Base-by-base conservation (phyloP, 2,113 vertebrate species). In the Eidolon helvum region DNA sequence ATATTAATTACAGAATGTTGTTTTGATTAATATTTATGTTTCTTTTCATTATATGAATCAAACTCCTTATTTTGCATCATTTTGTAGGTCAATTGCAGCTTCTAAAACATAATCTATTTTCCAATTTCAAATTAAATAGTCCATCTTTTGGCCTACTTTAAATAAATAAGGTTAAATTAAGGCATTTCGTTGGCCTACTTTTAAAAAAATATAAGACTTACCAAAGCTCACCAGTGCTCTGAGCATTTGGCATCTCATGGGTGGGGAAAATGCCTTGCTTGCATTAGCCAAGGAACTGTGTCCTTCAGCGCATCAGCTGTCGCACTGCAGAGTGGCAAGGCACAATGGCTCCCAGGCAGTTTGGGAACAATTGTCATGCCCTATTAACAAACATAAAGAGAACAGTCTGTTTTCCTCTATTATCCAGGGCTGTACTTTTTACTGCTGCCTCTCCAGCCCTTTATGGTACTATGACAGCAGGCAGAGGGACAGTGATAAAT, bases 341-440 rank as follows among this genome's bases (percentile, higher is more conserved):
- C 12, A 75, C 57, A 83, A 28, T 65, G 59, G 11, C 43, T 94
- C 96, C 84, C 43, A 80, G 45, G 92, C 45, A 92, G 18, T 84
- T 90, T 61, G 87, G 21, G 63, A 93, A 83, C 89, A 95, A 95
- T n/a, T 89, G 12, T 15, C 88, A 92, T 50, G 83, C 50, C 87
- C 84, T 92, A 79, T 84, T 96, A 96, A 91, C 35, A 96, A 94
- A 82, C 35, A 96, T 82, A 68, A 97, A 95, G 80, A 94, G 50
- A 94, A 92, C 82, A 94, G 78, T 96, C 78, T 89, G 21, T 83
- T 97, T 96, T 66, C 22, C 8, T 92, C 68, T 91, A 6, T 95
- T 72, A 86, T 94, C 61, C 48, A 53, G 48, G n/a, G 68, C 50
- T 90, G 3, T 10, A 71, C 55, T 50, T 96, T 94, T 78, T 65